Evolutionary conservation across 2,888 invertebrate species (phyloP).

Genomic region (Pycnomerus fuliginosus): DNA sequence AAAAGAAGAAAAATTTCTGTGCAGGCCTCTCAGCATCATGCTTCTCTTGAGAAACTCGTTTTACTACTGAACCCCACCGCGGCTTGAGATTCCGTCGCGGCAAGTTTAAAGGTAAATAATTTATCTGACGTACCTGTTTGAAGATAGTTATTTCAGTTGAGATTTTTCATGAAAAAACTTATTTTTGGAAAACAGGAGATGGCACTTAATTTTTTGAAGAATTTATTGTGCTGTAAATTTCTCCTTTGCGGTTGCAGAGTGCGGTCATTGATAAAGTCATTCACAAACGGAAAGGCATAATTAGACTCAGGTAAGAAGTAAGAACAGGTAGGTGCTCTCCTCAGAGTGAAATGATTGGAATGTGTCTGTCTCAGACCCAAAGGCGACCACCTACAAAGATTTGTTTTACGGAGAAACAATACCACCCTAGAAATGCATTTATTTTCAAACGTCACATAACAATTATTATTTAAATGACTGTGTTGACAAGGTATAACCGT

Average conservation of each 20-base stretch:
- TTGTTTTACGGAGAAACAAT: no score
- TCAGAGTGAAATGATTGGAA: constrained; percentile 28
- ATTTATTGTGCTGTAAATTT: neutral
- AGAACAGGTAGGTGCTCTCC: constrained; percentile 9
- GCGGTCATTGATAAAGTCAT: constrained; percentile 13
- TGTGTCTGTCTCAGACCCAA: constrained; percentile 26
- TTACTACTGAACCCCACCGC: constrained; percentile 35
- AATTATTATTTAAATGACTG: no score
- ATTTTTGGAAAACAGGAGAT: no score
- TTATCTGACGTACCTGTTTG: no score
- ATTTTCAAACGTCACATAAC: no score
- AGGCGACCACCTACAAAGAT: constrained; percentile 31
- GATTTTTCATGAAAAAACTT: no score
- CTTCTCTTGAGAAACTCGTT: constrained; percentile 40
- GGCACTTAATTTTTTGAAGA: constrained; percentile 1
- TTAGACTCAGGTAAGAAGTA: constrained; percentile 11
- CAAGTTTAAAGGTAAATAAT: constrained; percentile 35
- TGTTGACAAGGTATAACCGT: no score
- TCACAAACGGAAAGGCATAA: constrained; percentile 16
- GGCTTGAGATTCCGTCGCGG: constrained; percentile 27
- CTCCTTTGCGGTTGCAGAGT: constrained; percentile 1
- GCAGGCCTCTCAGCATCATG: constrained; percentile 29
- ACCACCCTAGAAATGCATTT: no score
- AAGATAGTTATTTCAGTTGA: no score
- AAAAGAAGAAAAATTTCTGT: constrained; percentile 13